Conservation (phyloP, 2,888 invertebrate genomes). For the Amiota mariae region DNA sequence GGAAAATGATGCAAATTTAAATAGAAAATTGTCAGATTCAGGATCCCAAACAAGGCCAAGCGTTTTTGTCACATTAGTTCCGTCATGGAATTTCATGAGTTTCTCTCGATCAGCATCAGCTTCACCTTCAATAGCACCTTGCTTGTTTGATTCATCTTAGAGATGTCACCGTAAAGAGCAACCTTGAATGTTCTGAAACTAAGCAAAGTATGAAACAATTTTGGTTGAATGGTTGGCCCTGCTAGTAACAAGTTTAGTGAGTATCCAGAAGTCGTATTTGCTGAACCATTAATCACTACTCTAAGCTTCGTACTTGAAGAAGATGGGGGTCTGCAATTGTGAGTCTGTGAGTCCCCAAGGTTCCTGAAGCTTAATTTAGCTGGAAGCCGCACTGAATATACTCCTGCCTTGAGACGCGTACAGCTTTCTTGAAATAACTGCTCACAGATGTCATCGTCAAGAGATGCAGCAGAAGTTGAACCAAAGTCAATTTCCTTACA, state of each 20-base stretch:
- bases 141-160: neutral
- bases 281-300: too few relatives aligned
- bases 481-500: neutral
- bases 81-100: neutral
- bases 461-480: neutral
- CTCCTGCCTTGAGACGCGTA: neutral
- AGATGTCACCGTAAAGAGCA: neutral
- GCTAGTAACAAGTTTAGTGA: too few relatives aligned
- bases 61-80: too few relatives aligned
- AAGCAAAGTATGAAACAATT: too few relatives aligned
- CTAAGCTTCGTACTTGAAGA: neutral
- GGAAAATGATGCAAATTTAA: neutral
- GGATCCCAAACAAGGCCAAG: neutral
- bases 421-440: too few relatives aligned
- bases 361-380: neutral
- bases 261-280: too few relatives aligned
- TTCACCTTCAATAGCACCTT: neutral
- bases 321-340: neutral
- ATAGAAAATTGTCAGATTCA: neutral
- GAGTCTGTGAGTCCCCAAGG: too few relatives aligned
- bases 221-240: too few relatives aligned
- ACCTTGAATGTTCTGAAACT: slow-evolving; percentile 2
- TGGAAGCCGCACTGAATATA: too few relatives aligned
- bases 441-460: too few relatives aligned
- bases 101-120: neutral